Evolutionary conservation across 64 coral and sea anemone genomes (phyloP).

Genomic region (Astreopora myriophthalma): DNA sequence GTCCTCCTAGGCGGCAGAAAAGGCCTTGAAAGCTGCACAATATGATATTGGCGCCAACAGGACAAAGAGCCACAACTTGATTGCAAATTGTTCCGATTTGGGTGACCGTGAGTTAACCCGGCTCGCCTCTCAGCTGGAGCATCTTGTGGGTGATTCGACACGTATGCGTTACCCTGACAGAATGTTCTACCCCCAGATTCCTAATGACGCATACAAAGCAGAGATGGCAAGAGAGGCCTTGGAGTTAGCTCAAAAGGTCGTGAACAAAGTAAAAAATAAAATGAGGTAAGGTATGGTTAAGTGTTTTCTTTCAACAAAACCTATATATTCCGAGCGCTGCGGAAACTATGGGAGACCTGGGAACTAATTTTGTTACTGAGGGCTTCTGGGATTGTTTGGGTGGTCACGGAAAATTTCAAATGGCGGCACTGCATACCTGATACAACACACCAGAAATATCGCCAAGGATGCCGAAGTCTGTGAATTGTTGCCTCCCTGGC

Average conservation of each 20-base stretch:
- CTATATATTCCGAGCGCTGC: no score
- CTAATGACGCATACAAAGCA: neutral
- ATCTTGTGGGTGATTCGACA: neutral
- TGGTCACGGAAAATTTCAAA: neutral
- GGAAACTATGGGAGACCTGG: no score
- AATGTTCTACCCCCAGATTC: neutral
- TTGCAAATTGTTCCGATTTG: neutral
- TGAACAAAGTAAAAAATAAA: neutral
- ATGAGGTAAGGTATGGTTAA: no score
- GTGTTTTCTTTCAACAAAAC: no score
- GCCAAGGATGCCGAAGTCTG: slow-evolving; percentile 29
- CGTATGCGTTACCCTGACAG: slow-evolving; percentile 17
- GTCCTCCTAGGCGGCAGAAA: neutral
- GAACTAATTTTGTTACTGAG: no score
- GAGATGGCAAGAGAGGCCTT: neutral
- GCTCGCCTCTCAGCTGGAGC: neutral
- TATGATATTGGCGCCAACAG: neutral
- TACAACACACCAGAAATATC: neutral
- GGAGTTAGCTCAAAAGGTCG: neutral
- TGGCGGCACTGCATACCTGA: neutral
- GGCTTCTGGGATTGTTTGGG: no score
- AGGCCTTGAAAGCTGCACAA: slow-evolving; percentile 18
- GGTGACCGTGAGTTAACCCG: neutral
- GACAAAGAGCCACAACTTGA: neutral
- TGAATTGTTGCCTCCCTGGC: slow-evolving; percentile 32